A percentile compares a stretch with the other conserved stretches of the same genome.
phyloP scores from a whole-genome alignment of 92 coral and sea anemone genomes.

The Hydrozoanthus gracilis region DNA sequence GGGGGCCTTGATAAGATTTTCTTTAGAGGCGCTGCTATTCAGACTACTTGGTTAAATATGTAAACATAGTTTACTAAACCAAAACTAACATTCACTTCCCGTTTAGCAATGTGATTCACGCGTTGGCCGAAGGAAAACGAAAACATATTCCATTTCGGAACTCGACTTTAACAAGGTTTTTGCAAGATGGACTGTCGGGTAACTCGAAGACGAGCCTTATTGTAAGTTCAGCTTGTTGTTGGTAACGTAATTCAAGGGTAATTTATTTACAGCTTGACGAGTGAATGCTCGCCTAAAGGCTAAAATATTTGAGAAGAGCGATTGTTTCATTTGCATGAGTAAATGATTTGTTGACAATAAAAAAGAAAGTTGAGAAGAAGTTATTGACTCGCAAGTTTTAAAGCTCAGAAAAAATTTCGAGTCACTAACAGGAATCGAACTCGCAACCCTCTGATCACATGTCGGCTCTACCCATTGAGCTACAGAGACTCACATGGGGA shows the following conservation, averaged over 20 bases:
- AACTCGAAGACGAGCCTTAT: constrained; percentile 86
- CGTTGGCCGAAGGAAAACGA: constrained; percentile 82
- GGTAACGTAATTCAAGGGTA: background rate
- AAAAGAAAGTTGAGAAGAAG: no score
- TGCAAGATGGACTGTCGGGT: constrained; percentile 86
- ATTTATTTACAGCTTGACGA: no score
- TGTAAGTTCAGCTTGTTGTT: constrained; percentile 54
- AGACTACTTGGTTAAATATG: background rate
- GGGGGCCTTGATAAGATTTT: background rate
- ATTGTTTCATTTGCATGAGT: no score
- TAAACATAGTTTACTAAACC: background rate
- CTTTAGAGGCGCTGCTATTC: background rate
- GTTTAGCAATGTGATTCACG: constrained; percentile 86
- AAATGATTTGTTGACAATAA: no score
- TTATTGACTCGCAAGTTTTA: no score
- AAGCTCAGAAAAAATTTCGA: no score
- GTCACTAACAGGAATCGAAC: no score
- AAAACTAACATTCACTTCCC: background rate
- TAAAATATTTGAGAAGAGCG: no score
- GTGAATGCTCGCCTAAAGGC: no score
- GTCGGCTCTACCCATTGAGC: no score
- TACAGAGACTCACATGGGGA: no score
- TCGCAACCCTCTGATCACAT: no score
- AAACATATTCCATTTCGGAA: constrained; percentile 87
- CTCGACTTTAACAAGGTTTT: constrained; percentile 76